These are phyloP conservation scores for Pongo abelii DNA, from an alignment of 2,113 vertebrate genomes.

Conservation along the genomic window DNA sequence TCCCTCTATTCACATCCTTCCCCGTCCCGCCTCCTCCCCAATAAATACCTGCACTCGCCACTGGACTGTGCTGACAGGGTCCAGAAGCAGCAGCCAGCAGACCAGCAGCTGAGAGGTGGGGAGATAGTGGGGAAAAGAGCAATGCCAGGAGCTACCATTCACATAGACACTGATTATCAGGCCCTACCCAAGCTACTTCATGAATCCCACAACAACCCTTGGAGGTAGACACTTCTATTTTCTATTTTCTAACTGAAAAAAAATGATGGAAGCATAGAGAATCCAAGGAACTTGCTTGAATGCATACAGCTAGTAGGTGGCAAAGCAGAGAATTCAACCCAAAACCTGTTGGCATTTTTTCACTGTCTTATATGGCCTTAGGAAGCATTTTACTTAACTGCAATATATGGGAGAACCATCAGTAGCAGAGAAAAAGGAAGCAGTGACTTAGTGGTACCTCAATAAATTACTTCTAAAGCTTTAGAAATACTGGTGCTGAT, in stretches of 20 bases:
- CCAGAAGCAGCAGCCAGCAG: neutral
- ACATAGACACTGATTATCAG: neutral
- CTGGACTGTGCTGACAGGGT: neutral
- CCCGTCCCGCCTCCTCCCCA: neutral
- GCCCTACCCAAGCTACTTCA: neutral
- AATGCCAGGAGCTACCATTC: neutral
- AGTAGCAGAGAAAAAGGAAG: neutral
- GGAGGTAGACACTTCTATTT: neutral
- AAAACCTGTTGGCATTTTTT: neutral
- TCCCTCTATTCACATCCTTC: too few species aligned
- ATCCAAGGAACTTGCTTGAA: neutral
- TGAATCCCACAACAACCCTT: neutral
- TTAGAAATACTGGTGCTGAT: constrained; percentile 14
- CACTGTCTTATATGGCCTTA: neutral
- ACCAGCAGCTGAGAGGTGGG: neutral
- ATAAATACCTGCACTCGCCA: neutral
- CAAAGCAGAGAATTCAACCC: neutral
- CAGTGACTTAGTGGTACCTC: neutral
- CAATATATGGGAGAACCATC: neutral
- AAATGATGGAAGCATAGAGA: neutral
- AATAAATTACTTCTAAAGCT: neutral
- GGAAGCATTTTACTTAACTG: neutral
- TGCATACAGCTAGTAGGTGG: neutral
- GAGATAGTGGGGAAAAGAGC: neutral
- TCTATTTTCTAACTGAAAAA: neutral